Base-by-base conservation (phyloP, 2,888 invertebrate species). In the Euzophera pinguis region DNA sequence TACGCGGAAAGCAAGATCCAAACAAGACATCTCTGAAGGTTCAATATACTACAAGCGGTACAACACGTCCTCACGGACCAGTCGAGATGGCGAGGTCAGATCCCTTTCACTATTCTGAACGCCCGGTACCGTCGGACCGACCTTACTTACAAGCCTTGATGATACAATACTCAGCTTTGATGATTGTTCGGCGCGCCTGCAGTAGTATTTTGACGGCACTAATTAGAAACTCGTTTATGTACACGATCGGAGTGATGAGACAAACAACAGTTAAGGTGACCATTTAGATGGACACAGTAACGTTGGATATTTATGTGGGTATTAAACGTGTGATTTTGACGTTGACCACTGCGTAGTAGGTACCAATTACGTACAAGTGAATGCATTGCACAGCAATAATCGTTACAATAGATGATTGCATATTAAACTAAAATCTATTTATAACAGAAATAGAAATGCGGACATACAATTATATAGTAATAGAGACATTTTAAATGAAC, bases 31-130 rank as follows among this genome's bases (percentile, higher is more conserved):
- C 69, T 64, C 59, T 58, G 62, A 67, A 56, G 53, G 77, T 77
- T 77, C 77, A 78, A 77, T 75, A 78, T 73, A 77, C 78, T 76
- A 71, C 66, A 60, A 62, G 58, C 65, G 60, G 62, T 50, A 53
- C 41, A 53, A 62, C 61, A 61, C 71, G 71, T 73, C 73, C 69
- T 72, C 74, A 72, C 67, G 63, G 65, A 61, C 62, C 67, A 65
- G 67, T 67, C 67, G 71, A 69, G 76, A 78, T 77, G 75, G 74
- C 85, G 85, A 84, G 85, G 85, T 81, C 85, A 68, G 70, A 75
- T 79, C 75, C 84, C 87, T 86, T 86, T 87, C 87, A 86, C 86
- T 81, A 69, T 75, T 80, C 81, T 79, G 84, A 66, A 67, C 71
- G 81, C 76, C 80, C 66, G 71, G 82, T 79, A 71, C 52, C 81